Percentiles rank a stretch among this genome's conserved stretches.
Conservation (phyloP, 1,140 invertebrate genomes). For the Neodiprion lecontei region DNA sequence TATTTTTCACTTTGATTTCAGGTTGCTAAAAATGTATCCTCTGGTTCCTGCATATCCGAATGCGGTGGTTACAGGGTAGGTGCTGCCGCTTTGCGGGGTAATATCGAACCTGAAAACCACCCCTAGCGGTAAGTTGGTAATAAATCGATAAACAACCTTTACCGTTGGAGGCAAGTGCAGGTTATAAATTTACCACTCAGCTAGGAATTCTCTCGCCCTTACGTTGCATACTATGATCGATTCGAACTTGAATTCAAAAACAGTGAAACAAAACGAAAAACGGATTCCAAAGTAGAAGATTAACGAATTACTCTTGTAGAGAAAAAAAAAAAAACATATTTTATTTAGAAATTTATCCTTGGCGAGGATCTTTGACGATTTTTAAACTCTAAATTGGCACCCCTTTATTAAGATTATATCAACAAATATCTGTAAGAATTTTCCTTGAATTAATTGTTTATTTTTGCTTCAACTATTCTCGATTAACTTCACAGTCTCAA, state of each 20-base stretch:
- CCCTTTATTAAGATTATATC: too few relatives aligned
- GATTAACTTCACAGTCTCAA: too few relatives aligned
- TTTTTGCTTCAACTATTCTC: background rate
- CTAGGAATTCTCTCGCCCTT: too few relatives aligned
- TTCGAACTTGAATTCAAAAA: background rate
- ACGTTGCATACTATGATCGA: background rate
- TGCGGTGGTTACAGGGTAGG: conserved; percentile 8
- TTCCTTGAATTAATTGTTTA: background rate
- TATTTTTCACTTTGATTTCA: background rate
- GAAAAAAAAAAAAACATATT: background rate
- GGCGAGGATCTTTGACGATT: too few relatives aligned
- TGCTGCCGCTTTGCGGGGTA: conserved; percentile 30
- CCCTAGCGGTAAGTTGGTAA: conserved; percentile 20
- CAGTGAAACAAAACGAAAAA: background rate
- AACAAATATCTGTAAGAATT: background rate
- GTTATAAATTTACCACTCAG: background rate
- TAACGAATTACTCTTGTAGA: background rate
- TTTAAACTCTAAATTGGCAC: too few relatives aligned
- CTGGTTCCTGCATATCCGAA: background rate
- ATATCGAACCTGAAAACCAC: conserved; percentile 5
- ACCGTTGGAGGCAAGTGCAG: background rate
- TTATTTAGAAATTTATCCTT: too few relatives aligned
- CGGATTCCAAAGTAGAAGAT: background rate
- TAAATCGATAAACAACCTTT: conserved; percentile 19
- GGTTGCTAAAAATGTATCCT: too few relatives aligned